Base-by-base conservation (phyloP, 1,140 invertebrate genomes). In the Calephelis nemesis region DNA sequence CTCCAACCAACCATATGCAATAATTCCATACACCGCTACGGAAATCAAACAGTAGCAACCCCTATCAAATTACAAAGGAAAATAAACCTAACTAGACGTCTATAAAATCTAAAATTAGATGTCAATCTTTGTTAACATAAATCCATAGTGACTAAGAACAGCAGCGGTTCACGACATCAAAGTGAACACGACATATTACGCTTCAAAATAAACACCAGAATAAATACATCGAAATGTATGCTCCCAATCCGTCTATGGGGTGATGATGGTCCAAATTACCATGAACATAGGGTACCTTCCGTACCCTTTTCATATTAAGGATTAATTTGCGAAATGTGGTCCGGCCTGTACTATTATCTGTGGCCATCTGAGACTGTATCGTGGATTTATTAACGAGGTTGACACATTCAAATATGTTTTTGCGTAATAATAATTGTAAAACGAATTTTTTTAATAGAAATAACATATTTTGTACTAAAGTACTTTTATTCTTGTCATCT, bases 161-260 rank as follows among this genome's bases (percentile, higher is more conserved):
- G 87, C 88, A 91, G 82, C 87, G 87, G 88, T 91, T 89, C 84
- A 90, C 81, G 85, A 91, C 89, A 91, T 91, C 89, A 91, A 91
- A 91, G 89, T 89, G 85, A 91, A 90, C 86, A 89, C 83, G 86
- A 91, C 88, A 90, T 91, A 88, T 91, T 90, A 90, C 87, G 87
- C 85, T 87, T 86, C 82, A 87, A 85, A 91, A 90, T 90, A 91
- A 90, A 91, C 87, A 91, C 86, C 80, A 84, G 82, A 85, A 88
- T 88, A 89, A 89, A 91, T 89, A 90, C 82, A 87, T 87, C 80
- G 87, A 85, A 88, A 91, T 91, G 88, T 89, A 89, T 89, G 83
- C 89, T 84, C 75, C 77, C 77, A 85, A 91, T 89, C 86, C 84
- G 78, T 74, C 77, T 62, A 83, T 81, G 76, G 86, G 87, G 86